Base-by-base conservation (phyloP, 1,140 invertebrate genomes). In the Caerostris darwini region DNA sequence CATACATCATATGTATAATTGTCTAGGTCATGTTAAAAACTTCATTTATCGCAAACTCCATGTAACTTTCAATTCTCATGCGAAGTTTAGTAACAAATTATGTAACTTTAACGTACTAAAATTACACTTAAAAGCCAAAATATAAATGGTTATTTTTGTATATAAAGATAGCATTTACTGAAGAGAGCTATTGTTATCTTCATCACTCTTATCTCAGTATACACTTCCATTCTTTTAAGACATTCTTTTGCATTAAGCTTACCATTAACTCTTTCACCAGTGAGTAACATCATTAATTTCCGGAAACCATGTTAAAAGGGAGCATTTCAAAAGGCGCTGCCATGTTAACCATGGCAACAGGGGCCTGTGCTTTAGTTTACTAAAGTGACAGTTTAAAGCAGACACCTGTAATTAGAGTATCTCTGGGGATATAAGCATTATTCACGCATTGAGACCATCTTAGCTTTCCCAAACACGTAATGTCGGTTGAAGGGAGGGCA, bases 381-480 rank as follows among this genome's bases (percentile, higher is more conserved):
- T 90, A 71, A 77, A 77, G 77, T 90, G 88, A 90, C 88, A 90
- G 88, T 90, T 90, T 77, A 56, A 69, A 77, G 64, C 54, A 90
- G 64, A 71, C 64, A 77, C 61, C 64, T 57, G 14, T 54, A 90
- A 71, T 71, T 53, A 77, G 6, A 59, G 19, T 4, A 12, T 57
- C 88, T 56, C 88, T 4, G 6, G 88, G 88, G 88, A 71, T 77
- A 90, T 90, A 77, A 69, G 67, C 17, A 56, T 77, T 69, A 90
- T 77, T 90, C 54, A 90, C 17, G 54, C 67, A 77, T 1, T 71
- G 19, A 59, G 12, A 61, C 59, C 57, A 87, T 87, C 59, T 87
- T 87, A 87, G 7, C 58, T 50, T 87, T 59, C 59, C 85, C 58
- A 87, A 19, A 87, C 85, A 87, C 85, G 85, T 87, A 87, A 64